These are phyloP conservation scores for Notodonta ziczac DNA, from an alignment of 2,888 invertebrate species.

Conservation along the genomic window DNA sequence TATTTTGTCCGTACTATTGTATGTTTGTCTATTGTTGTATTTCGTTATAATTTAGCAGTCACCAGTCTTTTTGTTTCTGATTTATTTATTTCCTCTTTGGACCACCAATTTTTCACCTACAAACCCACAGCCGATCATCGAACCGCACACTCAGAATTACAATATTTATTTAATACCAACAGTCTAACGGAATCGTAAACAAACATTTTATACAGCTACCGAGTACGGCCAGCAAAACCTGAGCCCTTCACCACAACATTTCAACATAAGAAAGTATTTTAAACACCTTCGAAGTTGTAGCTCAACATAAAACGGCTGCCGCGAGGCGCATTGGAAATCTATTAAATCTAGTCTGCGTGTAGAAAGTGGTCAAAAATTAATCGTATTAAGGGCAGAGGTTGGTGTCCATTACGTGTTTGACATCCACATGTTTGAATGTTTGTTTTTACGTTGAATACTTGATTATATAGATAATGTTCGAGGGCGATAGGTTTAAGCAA, in stretches of 20 bases:
- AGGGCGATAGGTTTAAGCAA: background rate
- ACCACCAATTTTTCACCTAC: background rate
- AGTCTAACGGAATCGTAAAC: constrained; percentile 13
- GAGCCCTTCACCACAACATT: constrained; percentile 8
- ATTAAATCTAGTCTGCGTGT: constrained; percentile 5
- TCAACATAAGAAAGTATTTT: background rate
- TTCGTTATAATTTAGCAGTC: too few relatives aligned
- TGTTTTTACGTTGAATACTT: constrained; percentile 5
- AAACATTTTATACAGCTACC: constrained; percentile 13
- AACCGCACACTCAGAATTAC: background rate
- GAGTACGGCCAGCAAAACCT: constrained; percentile 7
- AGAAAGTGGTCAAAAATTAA: constrained; percentile 7
- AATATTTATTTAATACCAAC: constrained; percentile 11
- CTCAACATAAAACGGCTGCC: background rate
- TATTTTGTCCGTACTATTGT: too few relatives aligned
- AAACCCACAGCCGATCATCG: background rate
- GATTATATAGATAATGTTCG: background rate
- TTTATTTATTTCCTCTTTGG: background rate
- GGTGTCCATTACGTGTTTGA: constrained; percentile 3
- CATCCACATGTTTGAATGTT: background rate
- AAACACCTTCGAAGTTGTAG: constrained; percentile 3
- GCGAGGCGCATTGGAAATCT: constrained; percentile 4
- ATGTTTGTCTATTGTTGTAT: too few relatives aligned
- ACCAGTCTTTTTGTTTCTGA: too few relatives aligned
- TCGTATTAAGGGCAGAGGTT: constrained; percentile 8